phyloP scores from a whole-genome alignment of 2,113 vertebrate genomes.

The Aplodontia rufa region DNA sequence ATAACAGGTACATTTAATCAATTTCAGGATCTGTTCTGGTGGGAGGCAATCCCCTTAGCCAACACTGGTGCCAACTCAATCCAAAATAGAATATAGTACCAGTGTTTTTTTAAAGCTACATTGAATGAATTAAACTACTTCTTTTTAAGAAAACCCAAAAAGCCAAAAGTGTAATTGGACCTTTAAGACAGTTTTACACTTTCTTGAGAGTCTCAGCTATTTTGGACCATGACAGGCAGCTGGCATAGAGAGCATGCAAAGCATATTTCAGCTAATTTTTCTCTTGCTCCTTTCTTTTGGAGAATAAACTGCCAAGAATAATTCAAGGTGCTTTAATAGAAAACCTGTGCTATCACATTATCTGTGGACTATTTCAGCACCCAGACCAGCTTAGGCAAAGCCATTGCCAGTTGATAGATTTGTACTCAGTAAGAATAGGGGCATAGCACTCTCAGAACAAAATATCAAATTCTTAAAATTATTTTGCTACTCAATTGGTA shows the following conservation, averaged over 20 bases:
- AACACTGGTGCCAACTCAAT: background rate
- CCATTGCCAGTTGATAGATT: background rate
- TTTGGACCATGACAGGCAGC: constrained; percentile 20
- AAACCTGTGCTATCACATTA: background rate
- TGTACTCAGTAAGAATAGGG: background rate
- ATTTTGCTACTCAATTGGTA: constrained; percentile 14
- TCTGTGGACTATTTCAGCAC: background rate
- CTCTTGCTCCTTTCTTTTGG: background rate
- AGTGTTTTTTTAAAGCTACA: background rate
- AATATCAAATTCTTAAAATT: background rate
- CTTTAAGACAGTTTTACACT: constrained; percentile 47
- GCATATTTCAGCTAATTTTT: constrained; percentile 15
- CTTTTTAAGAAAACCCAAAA: constrained; percentile 38
- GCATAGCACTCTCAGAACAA: background rate
- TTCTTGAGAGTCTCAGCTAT: constrained; percentile 39
- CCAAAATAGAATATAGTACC: background rate
- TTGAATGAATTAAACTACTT: constrained; percentile 19
- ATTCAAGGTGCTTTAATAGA: constrained; percentile 23
- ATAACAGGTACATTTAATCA: background rate
- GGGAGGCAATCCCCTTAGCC: background rate
- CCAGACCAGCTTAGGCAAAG: background rate
- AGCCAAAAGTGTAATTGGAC: constrained; percentile 24
- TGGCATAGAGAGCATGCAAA: background rate
- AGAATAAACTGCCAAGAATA: constrained; percentile 43
- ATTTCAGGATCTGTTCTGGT: background rate